Evolutionary conservation across 2,888 invertebrate genomes (phyloP), one percentile per base, ranked within the genome.

Genomic region (Eupithecia dodoneata): DNA sequence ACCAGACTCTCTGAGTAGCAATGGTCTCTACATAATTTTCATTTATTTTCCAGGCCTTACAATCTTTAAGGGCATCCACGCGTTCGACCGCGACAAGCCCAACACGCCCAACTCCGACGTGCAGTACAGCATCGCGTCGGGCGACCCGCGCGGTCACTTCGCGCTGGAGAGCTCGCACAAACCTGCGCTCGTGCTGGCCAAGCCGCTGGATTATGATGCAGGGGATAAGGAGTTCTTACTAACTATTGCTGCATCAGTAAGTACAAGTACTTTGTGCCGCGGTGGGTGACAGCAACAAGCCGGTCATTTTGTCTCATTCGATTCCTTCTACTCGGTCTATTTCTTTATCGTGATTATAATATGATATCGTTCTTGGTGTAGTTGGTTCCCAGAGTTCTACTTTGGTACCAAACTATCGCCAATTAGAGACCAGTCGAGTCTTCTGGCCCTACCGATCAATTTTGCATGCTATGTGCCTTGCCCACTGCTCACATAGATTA

Each of bases 51-150:
- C 93, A 97, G 98, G 98, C 76, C 94, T 98, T 79, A 98, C 97
- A 45, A 96, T 98, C 82, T 98, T 97, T 91, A 96, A 97, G 82
- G 97, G 97, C 15, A 97, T 98, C 81, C 96, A 96, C 73, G 98
- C 98, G 0, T 96, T 97, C 71, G 98, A 98, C 91, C 96, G 97
- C 6, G 98, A 98, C 90, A 98, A 98, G 89, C 98, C 98, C 0
- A 98, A 98, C 91, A 98, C 97, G 0, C 98, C 97, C 0, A 98
- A 98, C 92, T 98, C 98, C 0, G 98, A 98, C 84, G 96, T 98
- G 44, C 97, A 98, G 87, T 98, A 98, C 92, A 96, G 97, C 84
- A 97, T 98, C 87, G 95, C 96, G 13, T 96, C 96, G 42, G 97
- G 97, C 4, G 97, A 97, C 86, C 95, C 96, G 71, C 95, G 95